phyloP scores from a whole-genome alignment of 1,140 invertebrate genomes.

The Heliconius melpomene region DNA sequence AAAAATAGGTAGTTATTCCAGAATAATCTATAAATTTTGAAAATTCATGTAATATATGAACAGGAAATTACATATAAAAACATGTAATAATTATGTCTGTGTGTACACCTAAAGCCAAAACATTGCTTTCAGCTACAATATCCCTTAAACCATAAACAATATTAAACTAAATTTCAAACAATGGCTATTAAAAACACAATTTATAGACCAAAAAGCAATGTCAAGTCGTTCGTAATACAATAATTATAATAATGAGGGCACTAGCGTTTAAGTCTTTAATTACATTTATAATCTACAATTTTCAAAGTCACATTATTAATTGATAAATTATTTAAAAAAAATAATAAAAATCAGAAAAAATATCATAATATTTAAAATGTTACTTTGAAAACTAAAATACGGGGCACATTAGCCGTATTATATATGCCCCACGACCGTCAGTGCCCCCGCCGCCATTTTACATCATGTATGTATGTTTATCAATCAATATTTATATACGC shows the following conservation, averaged over 20 bases:
- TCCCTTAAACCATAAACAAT: background rate
- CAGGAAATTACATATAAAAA: background rate
- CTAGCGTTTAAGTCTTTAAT: slow-evolving; percentile 8
- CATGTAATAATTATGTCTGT: background rate
- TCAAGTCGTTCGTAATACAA: background rate
- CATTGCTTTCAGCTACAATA: background rate
- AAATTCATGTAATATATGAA: background rate
- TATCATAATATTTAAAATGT: background rate
- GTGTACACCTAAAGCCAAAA: background rate
- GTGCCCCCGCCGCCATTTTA: slow-evolving; percentile 37
- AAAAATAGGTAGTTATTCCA: background rate
- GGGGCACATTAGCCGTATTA: background rate
- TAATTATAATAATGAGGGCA: background rate
- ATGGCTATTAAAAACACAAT: background rate
- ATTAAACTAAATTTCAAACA: background rate
- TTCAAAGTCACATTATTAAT: background rate
- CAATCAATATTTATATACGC: slow-evolving; percentile 51
- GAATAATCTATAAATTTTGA: background rate
- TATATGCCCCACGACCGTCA: slow-evolving; percentile 8
- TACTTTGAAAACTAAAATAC: slow-evolving; percentile 2
- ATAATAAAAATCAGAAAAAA: background rate
- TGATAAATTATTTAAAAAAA: background rate
- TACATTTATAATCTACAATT: slow-evolving; percentile 5
- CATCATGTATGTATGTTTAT: slow-evolving; percentile 47
- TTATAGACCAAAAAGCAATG: background rate